Conservation (phyloP, 2,888 invertebrate genomes). For the Plusia festucae region DNA sequence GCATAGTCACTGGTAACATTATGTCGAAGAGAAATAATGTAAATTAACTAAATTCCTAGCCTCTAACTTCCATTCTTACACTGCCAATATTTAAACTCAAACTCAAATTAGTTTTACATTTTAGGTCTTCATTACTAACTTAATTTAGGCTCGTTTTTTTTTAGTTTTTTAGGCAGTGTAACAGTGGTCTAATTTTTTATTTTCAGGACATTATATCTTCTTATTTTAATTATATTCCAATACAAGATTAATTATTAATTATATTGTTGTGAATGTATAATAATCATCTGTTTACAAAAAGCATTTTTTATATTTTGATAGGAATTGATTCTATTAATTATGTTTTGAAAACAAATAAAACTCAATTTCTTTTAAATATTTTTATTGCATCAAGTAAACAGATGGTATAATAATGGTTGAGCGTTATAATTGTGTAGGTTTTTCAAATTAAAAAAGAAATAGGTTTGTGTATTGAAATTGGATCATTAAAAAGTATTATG, state of each 20-base stretch:
- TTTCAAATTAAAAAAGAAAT: constrained; percentile 12
- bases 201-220: constrained; percentile 17
- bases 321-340: neutral
- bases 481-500: neutral
- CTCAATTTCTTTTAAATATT: constrained; percentile 22
- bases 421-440: constrained; percentile 61
- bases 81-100: constrained; percentile 20
- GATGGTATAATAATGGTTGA: constrained; percentile 60
- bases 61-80: constrained; percentile 66
- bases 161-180: constrained; percentile 26
- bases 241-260: constrained; percentile 9
- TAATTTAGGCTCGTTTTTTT: neutral
- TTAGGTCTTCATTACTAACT: neutral
- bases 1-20: constrained; percentile 88
- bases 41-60: constrained; percentile 71
- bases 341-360: constrained; percentile 23
- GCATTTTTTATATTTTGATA: constrained; percentile 1
- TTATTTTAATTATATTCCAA: constrained; percentile 11
- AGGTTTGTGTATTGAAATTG: neutral
- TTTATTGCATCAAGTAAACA: constrained; percentile 42
- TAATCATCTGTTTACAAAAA: constrained; percentile 43
- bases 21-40: constrained; percentile 70
- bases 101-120: neutral
- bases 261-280: constrained; percentile 16
- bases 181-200: constrained; percentile 24